These are phyloP conservation scores for Alligator sinensis DNA, from an alignment of 2,113 vertebrate species.

Conservation along the genomic window DNA sequence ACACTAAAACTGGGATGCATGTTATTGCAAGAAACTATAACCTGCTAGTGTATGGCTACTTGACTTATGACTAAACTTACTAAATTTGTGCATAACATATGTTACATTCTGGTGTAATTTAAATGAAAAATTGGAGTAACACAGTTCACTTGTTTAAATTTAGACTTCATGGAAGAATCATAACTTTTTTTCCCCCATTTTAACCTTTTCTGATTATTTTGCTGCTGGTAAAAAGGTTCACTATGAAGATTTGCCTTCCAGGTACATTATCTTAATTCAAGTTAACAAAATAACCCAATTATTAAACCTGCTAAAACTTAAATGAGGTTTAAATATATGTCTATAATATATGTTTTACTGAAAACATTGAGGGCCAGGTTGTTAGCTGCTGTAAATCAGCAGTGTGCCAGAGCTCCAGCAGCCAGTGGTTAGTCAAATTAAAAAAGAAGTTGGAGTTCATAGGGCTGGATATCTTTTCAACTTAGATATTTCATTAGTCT, in stretches of 20 bases:
- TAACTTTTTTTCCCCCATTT: neutral
- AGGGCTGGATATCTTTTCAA: neutral
- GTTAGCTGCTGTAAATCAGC: neutral
- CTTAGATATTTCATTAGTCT: conserved; percentile 17
- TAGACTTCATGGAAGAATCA: neutral
- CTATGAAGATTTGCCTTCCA: neutral
- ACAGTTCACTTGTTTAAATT: neutral
- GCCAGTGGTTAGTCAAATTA: neutral
- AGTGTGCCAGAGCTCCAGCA: neutral
- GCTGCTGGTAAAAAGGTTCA: neutral
- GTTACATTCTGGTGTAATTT: neutral
- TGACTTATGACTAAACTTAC: neutral
- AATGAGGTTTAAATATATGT: neutral
- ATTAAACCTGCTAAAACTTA: neutral
- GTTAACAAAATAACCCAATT: neutral
- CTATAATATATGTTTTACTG: neutral
- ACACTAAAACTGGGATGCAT: neutral
- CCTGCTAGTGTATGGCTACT: neutral
- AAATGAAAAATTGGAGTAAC: neutral
- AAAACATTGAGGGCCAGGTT: neutral
- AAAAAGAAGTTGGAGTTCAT: neutral
- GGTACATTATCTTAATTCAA: conserved; percentile 14
- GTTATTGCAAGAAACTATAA: neutral
- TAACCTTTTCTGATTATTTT: neutral
- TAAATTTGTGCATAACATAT: neutral